These are phyloP conservation scores for Mareca strepera DNA, from an alignment of 2,797 vertebrate species.

Conservation along the genomic window DNA sequence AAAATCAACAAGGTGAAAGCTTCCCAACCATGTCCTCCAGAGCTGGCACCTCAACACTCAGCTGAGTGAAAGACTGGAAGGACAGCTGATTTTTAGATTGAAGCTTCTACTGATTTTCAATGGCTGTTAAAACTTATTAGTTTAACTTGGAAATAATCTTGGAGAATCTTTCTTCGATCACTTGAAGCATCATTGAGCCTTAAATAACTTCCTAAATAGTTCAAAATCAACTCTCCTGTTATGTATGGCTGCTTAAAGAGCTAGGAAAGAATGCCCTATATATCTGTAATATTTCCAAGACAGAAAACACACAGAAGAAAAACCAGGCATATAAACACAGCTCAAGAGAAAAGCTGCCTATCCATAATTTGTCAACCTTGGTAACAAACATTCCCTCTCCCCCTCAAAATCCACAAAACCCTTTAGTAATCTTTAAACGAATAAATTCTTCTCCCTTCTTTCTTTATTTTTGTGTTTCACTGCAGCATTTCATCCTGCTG, in stretches of 20 bases:
- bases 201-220: background rate
- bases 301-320: background rate
- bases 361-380: background rate
- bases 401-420: background rate
- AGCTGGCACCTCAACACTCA: background rate
- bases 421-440: background rate
- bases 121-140: background rate
- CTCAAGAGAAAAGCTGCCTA: background rate
- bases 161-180: background rate
- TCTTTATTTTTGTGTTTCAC: background rate
- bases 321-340: background rate
- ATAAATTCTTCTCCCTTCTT: background rate
- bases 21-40: background rate
- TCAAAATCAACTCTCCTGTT: background rate
- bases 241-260: background rate
- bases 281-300: background rate
- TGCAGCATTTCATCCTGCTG: background rate
- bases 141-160: background rate
- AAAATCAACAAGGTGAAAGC: background rate
- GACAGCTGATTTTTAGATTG: background rate
- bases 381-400: background rate
- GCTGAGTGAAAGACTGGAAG: background rate
- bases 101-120: background rate
- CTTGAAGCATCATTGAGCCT: background rate
- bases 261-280: background rate